These are phyloP conservation scores for Macropus fuliginosus DNA, from an alignment of 2,797 vertebrate genomes.

Conservation along the genomic window DNA sequence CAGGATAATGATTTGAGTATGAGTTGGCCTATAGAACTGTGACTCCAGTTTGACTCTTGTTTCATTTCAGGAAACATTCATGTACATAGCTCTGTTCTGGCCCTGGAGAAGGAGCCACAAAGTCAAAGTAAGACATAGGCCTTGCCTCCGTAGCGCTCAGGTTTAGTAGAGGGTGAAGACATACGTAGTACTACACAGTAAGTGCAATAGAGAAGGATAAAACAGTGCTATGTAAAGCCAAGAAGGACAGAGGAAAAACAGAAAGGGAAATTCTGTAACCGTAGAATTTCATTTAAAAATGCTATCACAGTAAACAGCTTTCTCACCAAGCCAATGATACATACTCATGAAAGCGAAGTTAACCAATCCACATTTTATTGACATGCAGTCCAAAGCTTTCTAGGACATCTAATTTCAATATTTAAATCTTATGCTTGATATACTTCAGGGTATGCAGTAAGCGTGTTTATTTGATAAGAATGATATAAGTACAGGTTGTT, in stretches of 20 bases:
- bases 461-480: slow-evolving; percentile 42
- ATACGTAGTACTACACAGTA: neutral
- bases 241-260: slow-evolving; percentile 27
- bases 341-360: slow-evolving; percentile 34
- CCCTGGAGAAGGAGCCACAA: neutral
- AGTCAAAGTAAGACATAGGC: neutral
- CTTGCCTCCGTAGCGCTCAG: neutral
- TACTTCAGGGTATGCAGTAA: neutral
- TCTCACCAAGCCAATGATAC: neutral
- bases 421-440: neutral
- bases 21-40: slow-evolving; percentile 31
- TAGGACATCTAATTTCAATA: slow-evolving; percentile 48
- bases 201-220: neutral
- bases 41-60: slow-evolving; percentile 31
- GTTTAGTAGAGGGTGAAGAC: neutral
- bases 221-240: neutral
- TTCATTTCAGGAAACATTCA: slow-evolving; percentile 21
- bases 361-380: slow-evolving; percentile 33
- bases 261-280: slow-evolving; percentile 8
- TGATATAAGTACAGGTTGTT: neutral
- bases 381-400: slow-evolving; percentile 36
- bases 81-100: too few species aligned
- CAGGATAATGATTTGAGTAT: slow-evolving; percentile 39
- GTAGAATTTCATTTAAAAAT: slow-evolving; percentile 52
- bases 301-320: slow-evolving; percentile 28